Conservation (phyloP, 2,113 vertebrate genomes). For the Cynopterus brachyotis region DNA sequence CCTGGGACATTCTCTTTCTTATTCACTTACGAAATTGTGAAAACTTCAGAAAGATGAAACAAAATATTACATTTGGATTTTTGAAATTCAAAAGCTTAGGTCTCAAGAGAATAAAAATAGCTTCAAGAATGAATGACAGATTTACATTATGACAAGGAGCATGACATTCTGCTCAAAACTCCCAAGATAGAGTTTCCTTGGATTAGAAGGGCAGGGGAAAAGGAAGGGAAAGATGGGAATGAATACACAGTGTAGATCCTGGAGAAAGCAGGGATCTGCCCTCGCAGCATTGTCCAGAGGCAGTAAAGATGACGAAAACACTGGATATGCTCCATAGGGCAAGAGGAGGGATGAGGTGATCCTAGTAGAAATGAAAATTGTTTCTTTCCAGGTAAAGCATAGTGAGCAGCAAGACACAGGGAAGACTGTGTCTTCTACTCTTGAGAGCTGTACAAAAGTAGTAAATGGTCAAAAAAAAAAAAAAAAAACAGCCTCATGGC, state of each 20-base stretch:
- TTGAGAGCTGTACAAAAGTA: not conserved
- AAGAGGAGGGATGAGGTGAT: not conserved
- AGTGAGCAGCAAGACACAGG: not conserved
- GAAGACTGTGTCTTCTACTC: not conserved
- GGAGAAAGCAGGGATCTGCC: too few relatives aligned
- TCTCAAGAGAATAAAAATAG: not conserved
- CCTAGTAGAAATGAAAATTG: not conserved
- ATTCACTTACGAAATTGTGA: constrained; percentile 38
- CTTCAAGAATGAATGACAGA: not conserved
- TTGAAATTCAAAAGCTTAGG: constrained; percentile 20
- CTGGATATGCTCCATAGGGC: not conserved
- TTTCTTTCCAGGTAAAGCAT: not conserved
- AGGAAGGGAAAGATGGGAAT: not conserved
- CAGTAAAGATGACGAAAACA: not conserved
- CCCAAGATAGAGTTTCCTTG: not conserved
- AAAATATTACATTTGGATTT: constrained; percentile 2
- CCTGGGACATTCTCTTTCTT: constrained; percentile 17
- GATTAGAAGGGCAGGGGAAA: not conserved
- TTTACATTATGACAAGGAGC: not conserved
- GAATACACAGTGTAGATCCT: fast-evolving
- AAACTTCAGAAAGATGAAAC: constrained; percentile 52
- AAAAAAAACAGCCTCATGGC: too few relatives aligned
- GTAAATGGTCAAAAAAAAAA: not conserved
- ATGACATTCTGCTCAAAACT: not conserved
- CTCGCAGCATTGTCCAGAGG: not conserved